Base-by-base conservation (phyloP, 2,888 invertebrate genomes). In the Callosobruchus maculatus region DNA sequence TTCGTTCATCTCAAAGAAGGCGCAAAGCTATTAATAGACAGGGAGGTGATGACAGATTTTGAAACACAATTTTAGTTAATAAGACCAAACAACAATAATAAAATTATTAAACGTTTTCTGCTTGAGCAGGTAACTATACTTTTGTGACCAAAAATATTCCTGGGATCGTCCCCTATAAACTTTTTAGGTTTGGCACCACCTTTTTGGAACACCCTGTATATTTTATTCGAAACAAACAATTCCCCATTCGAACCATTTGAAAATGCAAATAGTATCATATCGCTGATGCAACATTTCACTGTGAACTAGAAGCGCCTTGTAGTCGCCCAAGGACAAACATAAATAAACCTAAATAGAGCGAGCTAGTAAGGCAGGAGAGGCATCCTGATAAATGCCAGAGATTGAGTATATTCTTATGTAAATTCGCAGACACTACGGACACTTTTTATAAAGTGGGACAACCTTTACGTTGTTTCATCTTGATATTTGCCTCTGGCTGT, bases 261-360 rank as follows among this genome's bases (percentile, higher is more conserved):
- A 49, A 13, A 49, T 49, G 49, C 49, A 49, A 49, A 49, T 18
- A 49, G 13, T 49, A 49, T 49, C 49, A 49, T 49, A 49, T 49
- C 49, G 49, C 49, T 49, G 49, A 49, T 49, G 49, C 49, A 49
- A 49, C 49, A 49, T 49, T 49, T 49, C 18, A 49, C 9, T 49
- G 49, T 49, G 26, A 26, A 7, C 26, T 26, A 26, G n/a, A 30
- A 30, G 49, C 49, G 49, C 13, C 49, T 13, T 18, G 49, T 1
- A 49, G 13, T 49, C 49, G 18, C 49, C 49, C 49, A 49, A 68
- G 68, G 68, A 22, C 22, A 22, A 22, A 68, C 22, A 68, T 68
- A 68, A 68, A 69, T 70, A 85, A 85, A 85, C 85, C 84, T 80
- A 80, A 79, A 81, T 84, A 83, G 84, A 84, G 83, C 82, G 84